phyloP scores from a whole-genome alignment of 2,113 vertebrate species.

The Eurypyga helias region DNA sequence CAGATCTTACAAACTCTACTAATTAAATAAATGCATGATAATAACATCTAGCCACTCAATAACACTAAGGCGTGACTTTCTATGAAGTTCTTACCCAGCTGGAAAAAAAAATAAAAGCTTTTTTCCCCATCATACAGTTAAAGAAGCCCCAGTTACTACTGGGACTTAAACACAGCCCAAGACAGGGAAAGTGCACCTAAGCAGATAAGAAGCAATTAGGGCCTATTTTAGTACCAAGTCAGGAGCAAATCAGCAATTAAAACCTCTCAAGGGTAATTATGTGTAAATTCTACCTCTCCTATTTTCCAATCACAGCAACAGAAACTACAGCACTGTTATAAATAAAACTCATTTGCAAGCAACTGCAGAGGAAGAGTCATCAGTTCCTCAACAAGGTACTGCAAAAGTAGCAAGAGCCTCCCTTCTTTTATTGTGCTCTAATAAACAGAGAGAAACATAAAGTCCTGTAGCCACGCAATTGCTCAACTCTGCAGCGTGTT shows the following conservation, averaged over 20 bases:
- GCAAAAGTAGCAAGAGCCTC: neutral
- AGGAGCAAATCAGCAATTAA: slow-evolving; percentile 45
- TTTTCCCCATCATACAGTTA: neutral
- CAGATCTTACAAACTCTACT: neutral
- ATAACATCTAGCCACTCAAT: neutral
- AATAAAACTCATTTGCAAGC: slow-evolving; percentile 60
- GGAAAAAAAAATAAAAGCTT: neutral
- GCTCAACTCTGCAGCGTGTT: neutral
- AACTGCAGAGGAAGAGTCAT: neutral
- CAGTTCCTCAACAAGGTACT: neutral
- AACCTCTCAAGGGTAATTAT: slow-evolving; percentile 42
- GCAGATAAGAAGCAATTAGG: slow-evolving; percentile 50
- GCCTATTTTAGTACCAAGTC: slow-evolving; percentile 52
- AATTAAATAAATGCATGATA: neutral
- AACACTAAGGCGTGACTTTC: neutral
- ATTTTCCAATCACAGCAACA: slow-evolving; percentile 63
- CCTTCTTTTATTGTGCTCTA: neutral
- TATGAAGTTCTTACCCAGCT: neutral
- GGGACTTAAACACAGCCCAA: neutral
- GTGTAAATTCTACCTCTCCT: slow-evolving; percentile 48
- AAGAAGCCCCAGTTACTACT: neutral
- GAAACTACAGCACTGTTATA: slow-evolving; percentile 52
- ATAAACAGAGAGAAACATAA: neutral
- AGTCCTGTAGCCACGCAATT: neutral
- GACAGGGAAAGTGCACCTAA: slow-evolving; percentile 28